Evolutionary conservation across 2,113 vertebrate genomes (phyloP), one percentile per base, ranked within the genome.

Genomic region (Lamprologus ornatipinnis): DNA sequence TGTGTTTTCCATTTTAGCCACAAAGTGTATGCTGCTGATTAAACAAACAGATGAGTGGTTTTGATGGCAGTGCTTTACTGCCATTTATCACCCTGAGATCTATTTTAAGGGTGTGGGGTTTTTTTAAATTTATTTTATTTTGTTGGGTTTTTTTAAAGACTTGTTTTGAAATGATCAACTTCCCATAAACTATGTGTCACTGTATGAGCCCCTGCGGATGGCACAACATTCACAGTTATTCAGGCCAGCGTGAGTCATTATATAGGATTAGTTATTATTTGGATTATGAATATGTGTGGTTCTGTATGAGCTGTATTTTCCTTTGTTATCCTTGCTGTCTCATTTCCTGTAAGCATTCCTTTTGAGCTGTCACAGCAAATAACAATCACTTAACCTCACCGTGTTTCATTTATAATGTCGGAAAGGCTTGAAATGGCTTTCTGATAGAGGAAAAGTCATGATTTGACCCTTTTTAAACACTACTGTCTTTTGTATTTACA

Each of bases 321-420:
- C 94, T 92, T 86, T 85, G 88, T 90, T 83, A 60, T 88, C 60
- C 80, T 94, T 93, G 90, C 91, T 91, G 92, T 93, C 86, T 92
- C 75, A 26, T 89, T 95, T 96, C 94, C 93, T 88, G 54, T 78
- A 37, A 80, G 23, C 87, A 88, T 90, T 93, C 86, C 73, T 92
- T 57, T 91, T 92, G 78, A 19, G 26, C 70, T 79, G 79, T 88
- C 79, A 63, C 55, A 80, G 42, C 83, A 17, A 37, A 53, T 70
- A n/a, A n/a, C 49, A 58, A 26, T 57, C 65, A 81, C 7, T 6
- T 49, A 26, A 57, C 35, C 42, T 42, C 45, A 51, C 7, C 6
- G 2, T 15, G 6, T 28, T 14, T 42, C 5, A 51, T 75, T 21
- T 28, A n/a, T 49, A 79, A 21, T 13, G 8, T 7, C 2, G 14